Percentiles rank a stretch among this genome's conserved stretches.
Conservation (phyloP, 2,113 vertebrate species). For the Ochotona curzoniae region DNA sequence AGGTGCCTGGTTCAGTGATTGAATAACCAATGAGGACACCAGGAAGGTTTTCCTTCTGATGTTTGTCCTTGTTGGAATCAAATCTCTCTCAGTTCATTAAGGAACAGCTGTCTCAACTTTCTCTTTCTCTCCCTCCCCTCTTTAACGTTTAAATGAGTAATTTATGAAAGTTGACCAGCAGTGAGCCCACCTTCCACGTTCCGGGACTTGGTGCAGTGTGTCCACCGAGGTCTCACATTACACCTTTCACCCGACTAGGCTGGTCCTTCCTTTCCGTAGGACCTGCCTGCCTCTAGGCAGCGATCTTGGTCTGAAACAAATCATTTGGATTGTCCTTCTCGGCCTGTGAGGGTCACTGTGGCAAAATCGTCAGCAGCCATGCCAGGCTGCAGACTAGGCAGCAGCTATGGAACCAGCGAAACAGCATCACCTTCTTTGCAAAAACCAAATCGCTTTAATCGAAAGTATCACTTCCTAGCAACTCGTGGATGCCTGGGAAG, state of each 20-base stretch:
- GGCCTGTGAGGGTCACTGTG: neutral
- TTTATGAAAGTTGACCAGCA: conserved; percentile 64
- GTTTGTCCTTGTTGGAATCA: neutral
- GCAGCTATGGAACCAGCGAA: neutral
- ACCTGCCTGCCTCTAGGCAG: neutral
- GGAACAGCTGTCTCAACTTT: neutral
- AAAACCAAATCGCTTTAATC: neutral
- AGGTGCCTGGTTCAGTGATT: neutral
- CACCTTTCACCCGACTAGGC: neutral
- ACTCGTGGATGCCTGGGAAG: neutral
- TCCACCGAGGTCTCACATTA: rapidly evolving
- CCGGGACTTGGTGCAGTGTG: neutral
- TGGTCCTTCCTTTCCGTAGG: neutral
- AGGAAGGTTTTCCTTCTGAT: neutral
- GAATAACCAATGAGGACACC: neutral
- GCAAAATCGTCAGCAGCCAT: neutral
- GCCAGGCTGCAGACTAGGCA: neutral
- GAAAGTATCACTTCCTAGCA: neutral
- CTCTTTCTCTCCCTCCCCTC: neutral
- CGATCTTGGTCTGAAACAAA: neutral
- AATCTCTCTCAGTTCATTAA: neutral
- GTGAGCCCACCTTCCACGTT: neutral
- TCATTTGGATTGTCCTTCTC: neutral
- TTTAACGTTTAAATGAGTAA: conserved; percentile 60
- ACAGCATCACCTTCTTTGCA: neutral